Conservation (phyloP, 2,888 invertebrate genomes). For the Polydrusus tereticollis region DNA sequence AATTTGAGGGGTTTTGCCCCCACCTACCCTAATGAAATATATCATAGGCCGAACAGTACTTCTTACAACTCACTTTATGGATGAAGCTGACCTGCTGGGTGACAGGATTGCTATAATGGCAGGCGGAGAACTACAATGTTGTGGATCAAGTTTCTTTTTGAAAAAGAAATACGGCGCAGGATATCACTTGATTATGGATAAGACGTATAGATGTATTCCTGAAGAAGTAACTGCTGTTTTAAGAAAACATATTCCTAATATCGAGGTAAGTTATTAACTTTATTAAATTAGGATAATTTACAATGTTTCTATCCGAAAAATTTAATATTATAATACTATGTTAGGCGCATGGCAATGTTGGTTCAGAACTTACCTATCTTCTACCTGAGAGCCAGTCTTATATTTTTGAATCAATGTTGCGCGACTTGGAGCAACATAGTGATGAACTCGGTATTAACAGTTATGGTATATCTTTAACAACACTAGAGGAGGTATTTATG, state of each 20-base stretch:
- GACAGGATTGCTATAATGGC: slow-evolving; percentile 92
- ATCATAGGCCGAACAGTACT: slow-evolving; percentile 80
- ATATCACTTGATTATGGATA: slow-evolving; percentile 83
- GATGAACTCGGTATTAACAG: slow-evolving; percentile 76
- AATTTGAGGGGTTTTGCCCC: no score
- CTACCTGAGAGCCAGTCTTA: slow-evolving; percentile 74
- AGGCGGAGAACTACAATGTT: slow-evolving; percentile 82
- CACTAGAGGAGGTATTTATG: slow-evolving; percentile 92
- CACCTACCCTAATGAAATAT: no score
- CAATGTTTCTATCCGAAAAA: no score
- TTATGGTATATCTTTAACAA: slow-evolving; percentile 87
- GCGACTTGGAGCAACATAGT: slow-evolving; percentile 75
- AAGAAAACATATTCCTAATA: slow-evolving; percentile 74
- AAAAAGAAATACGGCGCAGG: slow-evolving; percentile 89
- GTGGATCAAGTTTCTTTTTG: slow-evolving; percentile 84
- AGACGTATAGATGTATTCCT: slow-evolving; percentile 69
- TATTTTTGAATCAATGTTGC: slow-evolving; percentile 77
- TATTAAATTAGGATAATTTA: no score
- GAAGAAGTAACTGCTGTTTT: slow-evolving; percentile 73
- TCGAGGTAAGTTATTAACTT: slow-evolving; percentile 62
- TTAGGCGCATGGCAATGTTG: slow-evolving; percentile 78
- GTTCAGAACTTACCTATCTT: slow-evolving; percentile 80
- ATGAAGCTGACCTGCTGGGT: slow-evolving; percentile 89
- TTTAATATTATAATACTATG: no score
- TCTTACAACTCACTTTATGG: slow-evolving; percentile 91